A percentile compares a stretch with the other conserved stretches of the same genome.
Conservation (phyloP, 1,140 invertebrate genomes). For the Drosophila punjabiensis region DNA sequence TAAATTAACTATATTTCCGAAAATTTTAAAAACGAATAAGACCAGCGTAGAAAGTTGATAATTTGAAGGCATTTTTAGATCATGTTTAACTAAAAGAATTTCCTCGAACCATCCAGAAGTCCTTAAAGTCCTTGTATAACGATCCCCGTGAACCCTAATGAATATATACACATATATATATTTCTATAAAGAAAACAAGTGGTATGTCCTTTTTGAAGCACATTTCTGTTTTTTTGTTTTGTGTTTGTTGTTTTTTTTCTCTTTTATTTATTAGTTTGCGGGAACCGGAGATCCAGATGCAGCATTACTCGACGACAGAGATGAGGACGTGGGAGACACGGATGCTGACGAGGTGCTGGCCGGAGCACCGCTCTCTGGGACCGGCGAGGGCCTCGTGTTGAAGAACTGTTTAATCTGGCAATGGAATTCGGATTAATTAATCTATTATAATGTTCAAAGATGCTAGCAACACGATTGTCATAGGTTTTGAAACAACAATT, state of each 20-base stretch:
- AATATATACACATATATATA: not conserved
- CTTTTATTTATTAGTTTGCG: slow-evolving; percentile 73
- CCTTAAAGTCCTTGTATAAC: not conserved
- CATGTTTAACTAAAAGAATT: not conserved
- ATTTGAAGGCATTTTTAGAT: not conserved
- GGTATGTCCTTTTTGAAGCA: slow-evolving; percentile 62
- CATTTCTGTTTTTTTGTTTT: slow-evolving; percentile 60
- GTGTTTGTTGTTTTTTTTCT: slow-evolving; percentile 58
- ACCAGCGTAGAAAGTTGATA: not conserved
- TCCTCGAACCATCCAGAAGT: not conserved
- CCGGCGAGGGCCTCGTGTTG: slow-evolving; percentile 68
- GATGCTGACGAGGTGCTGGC: slow-evolving; percentile 75
- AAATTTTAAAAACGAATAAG: too few species aligned
- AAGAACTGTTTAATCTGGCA: slow-evolving; percentile 81
- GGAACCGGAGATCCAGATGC: slow-evolving; percentile 80
- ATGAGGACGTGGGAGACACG: slow-evolving; percentile 79
- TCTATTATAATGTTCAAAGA: not conserved
- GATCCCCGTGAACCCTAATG: not conserved
- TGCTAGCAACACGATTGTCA: slow-evolving; percentile 1
- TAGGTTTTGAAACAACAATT: not conserved
- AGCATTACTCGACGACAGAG: slow-evolving; percentile 80
- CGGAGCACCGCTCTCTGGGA: slow-evolving; percentile 63
- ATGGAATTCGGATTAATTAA: not conserved
- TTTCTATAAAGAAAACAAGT: slow-evolving; percentile 20
- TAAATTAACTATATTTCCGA: too few species aligned